Evolutionary conservation across 2,797 vertebrate genomes (phyloP).

Genomic region (Sebastes steindachneri): DNA sequence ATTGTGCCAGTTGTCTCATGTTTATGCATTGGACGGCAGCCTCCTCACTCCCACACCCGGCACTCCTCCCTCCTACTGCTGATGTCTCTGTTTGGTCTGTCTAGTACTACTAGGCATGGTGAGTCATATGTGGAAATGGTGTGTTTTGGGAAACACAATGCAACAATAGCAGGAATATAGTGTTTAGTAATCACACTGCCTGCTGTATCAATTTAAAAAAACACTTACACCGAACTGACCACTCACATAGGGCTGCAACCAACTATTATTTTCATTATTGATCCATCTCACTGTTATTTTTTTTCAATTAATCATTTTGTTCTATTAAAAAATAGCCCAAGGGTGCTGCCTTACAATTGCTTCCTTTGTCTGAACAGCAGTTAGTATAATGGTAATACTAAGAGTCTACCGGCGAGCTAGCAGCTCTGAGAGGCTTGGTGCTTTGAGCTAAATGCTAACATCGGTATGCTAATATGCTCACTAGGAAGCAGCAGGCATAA

Average conservation of each 20-base stretch:
- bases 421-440: background rate
- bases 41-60: background rate
- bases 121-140: conserved; percentile 41
- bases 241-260: background rate
- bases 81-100: conserved; percentile 54
- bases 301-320: background rate
- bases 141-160: conserved; percentile 19
- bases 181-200: background rate
- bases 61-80: background rate
- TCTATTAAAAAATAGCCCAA: background rate
- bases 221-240: background rate
- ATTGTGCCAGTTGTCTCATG: conserved; percentile 49
- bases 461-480: background rate
- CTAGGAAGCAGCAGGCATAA: background rate
- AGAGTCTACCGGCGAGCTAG: background rate
- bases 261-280: background rate
- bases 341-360: background rate
- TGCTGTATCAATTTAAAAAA: background rate
- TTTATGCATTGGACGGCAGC: conserved; percentile 48
- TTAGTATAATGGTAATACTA: background rate
- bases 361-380: background rate
- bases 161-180: background rate
- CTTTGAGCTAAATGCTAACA: background rate
- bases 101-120: conserved; percentile 24
- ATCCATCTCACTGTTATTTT: background rate